phyloP scores from a whole-genome alignment of 1,140 invertebrate species.

The Eulimnadia texana region DNA sequence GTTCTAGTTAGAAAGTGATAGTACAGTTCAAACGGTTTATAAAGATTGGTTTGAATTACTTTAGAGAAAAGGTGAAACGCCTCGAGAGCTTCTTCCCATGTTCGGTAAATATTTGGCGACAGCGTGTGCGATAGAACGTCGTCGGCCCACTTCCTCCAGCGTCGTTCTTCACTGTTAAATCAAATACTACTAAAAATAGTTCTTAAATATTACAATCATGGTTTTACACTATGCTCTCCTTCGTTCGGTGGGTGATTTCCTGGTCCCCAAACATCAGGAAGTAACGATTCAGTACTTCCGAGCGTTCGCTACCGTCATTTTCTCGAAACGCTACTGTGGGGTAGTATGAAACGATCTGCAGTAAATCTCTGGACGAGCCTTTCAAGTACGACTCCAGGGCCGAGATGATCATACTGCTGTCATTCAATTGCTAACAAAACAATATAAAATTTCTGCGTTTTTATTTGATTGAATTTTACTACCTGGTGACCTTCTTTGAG shows the following conservation, averaged over 20 bases:
- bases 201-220: background rate
- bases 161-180: slow-evolving; percentile 62
- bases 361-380: slow-evolving; percentile 43
- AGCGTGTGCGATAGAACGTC: slow-evolving; percentile 75
- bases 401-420: slow-evolving; percentile 89
- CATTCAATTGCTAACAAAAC: slow-evolving; percentile 57
- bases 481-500: slow-evolving; percentile 38
- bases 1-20: slow-evolving; percentile 33
- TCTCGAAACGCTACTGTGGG: slow-evolving; percentile 51
- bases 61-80: slow-evolving; percentile 84
- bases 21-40: background rate
- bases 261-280: slow-evolving; percentile 71
- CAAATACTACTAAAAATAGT: background rate
- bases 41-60: slow-evolving; percentile 26
- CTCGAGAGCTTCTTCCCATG: slow-evolving; percentile 62
- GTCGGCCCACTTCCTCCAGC: slow-evolving; percentile 93
- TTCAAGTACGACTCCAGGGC: slow-evolving; percentile 60
- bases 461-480: background rate
- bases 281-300: slow-evolving; percentile 86
- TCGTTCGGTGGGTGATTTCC: slow-evolving; percentile 35
- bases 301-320: slow-evolving; percentile 47
- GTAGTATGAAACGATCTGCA: slow-evolving; percentile 66
- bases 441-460: background rate
- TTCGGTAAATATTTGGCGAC: slow-evolving; percentile 94
- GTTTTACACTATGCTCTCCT: slow-evolving; percentile 45